Conservation (phyloP, 2,797 vertebrate genomes). For the Alcedo quadribrachys region DNA sequence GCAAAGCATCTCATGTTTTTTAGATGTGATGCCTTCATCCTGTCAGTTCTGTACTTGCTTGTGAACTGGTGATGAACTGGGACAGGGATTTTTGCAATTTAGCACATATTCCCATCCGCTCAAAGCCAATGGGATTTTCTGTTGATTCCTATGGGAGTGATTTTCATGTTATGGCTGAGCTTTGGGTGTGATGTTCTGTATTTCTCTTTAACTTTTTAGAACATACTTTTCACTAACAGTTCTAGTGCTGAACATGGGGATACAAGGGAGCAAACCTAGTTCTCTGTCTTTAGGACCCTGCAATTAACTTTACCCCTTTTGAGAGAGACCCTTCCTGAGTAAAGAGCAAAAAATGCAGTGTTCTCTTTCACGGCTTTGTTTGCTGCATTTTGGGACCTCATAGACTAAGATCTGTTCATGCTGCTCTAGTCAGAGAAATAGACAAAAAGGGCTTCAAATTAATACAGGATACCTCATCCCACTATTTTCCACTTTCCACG, state of each 20-base stretch:
- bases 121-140: neutral
- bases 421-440: neutral
- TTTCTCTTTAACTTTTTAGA: neutral
- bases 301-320: neutral
- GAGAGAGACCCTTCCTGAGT: neutral
- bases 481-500: neutral
- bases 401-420: neutral
- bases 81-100: neutral
- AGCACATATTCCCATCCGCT: neutral
- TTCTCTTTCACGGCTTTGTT: neutral
- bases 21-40: neutral
- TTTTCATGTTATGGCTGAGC: neutral
- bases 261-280: neutral
- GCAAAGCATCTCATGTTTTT: neutral
- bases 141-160: neutral
- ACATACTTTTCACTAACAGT: neutral
- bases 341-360: neutral
- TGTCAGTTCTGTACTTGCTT: neutral
- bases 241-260: neutral
- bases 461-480: neutral
- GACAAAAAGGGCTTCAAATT: neutral
- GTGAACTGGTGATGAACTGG: neutral
- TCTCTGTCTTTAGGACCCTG: neutral
- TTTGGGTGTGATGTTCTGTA: neutral
- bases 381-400: neutral